A percentile compares a stretch with the other conserved stretches of the same genome.
Conservation (phyloP, 2,113 vertebrate genomes). For the Epinephelus lanceolatus region DNA sequence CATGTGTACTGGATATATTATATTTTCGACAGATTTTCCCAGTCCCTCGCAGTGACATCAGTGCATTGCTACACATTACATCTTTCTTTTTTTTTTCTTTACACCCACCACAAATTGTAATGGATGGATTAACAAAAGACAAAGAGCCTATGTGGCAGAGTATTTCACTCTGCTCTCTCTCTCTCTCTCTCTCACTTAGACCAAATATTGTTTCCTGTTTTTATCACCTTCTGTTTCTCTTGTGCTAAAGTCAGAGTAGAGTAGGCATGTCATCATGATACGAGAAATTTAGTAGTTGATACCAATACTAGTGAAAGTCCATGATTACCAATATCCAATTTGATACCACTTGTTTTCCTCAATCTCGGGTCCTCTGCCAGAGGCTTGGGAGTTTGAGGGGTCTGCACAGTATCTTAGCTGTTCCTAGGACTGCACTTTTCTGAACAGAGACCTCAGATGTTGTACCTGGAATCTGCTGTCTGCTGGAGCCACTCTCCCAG, state of each 20-base stretch:
- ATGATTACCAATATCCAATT: too few species aligned
- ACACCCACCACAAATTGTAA: constrained; percentile 22
- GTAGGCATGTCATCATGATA: background rate
- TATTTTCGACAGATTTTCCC: constrained; percentile 42
- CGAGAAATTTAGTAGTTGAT: too few species aligned
- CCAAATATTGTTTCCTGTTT: constrained; percentile 5
- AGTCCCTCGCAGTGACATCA: constrained; percentile 45
- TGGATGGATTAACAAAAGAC: constrained; percentile 32
- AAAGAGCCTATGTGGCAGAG: background rate
- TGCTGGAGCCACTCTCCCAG: too few species aligned
- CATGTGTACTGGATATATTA: constrained; percentile 59
- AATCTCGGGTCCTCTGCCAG: too few species aligned
- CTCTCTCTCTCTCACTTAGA: background rate
- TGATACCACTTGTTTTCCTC: too few species aligned
- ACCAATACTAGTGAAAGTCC: too few species aligned
- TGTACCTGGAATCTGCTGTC: too few species aligned
- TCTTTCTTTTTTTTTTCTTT: constrained; percentile 21
- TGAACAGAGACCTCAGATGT: too few species aligned
- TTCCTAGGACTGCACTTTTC: too few species aligned
- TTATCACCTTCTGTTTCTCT: background rate
- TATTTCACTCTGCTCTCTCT: background rate
- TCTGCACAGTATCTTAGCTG: too few species aligned
- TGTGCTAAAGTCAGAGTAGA: background rate
- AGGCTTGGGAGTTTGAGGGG: too few species aligned
- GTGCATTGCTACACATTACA: constrained; percentile 28